Percentiles rank a stretch among this genome's conserved stretches.
These are phyloP conservation scores for Oryzias javanicus DNA, from an alignment of 2,113 vertebrate genomes.

Conservation along the genomic window DNA sequence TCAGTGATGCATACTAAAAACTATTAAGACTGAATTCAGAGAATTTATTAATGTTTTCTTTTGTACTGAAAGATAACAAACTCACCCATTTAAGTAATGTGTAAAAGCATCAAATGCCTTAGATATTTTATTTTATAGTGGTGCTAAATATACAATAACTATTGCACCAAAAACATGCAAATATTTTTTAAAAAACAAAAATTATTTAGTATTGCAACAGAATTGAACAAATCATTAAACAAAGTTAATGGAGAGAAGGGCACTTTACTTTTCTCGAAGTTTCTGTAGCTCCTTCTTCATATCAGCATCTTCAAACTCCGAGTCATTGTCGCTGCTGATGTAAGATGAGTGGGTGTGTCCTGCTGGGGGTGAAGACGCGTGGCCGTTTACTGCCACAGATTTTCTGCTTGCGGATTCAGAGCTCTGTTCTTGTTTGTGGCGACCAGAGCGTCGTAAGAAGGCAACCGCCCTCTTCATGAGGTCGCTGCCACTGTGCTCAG, in stretches of 20 bases:
- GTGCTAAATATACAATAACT: too few species aligned
- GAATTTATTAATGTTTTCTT: neutral
- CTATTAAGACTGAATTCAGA: neutral
- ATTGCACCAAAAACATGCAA: too few species aligned
- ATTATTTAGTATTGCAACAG: too few species aligned
- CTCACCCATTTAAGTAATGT: neutral
- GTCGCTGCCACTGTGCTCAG: slow-evolving; percentile 79
- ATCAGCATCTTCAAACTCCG: slow-evolving; percentile 93
- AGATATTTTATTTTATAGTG: too few species aligned
- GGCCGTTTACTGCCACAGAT: slow-evolving; percentile 77
- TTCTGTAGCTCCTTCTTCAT: slow-evolving; percentile 92
- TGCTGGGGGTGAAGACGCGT: slow-evolving; percentile 43
- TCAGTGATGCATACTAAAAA: neutral
- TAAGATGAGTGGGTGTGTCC: slow-evolving; percentile 79
- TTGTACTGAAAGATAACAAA: neutral
- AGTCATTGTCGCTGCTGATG: slow-evolving; percentile 97
- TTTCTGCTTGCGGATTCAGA: slow-evolving; percentile 78
- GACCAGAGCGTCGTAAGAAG: slow-evolving; percentile 85
- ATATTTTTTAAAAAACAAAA: too few species aligned
- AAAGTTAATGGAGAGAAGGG: neutral
- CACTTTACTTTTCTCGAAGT: slow-evolving; percentile 91
- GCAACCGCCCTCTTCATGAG: slow-evolving; percentile 89
- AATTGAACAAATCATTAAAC: neutral
- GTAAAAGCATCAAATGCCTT: neutral
- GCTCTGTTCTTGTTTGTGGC: slow-evolving; percentile 79